Base-by-base conservation (phyloP, 2,797 vertebrate genomes). In the Podarcis lilfordi region DNA sequence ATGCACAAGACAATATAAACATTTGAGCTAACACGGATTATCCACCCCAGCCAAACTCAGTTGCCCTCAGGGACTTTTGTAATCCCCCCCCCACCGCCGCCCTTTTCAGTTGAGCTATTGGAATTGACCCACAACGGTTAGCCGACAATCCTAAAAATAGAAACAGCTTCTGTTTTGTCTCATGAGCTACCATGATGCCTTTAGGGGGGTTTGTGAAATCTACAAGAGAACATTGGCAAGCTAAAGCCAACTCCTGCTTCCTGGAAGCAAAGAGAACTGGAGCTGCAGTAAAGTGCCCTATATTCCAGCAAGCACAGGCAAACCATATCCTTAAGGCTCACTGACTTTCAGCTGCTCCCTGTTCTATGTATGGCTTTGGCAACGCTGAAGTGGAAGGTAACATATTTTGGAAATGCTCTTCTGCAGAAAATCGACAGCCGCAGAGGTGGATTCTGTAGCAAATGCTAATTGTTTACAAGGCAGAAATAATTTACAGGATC, bases 71-170 rank as follows among this genome's bases (percentile, higher is more conserved):
- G 95, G 94, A 95, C 61, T 81, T 86, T 75, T 50, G 76, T 89
- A 81, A 94, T 94, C 92, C 50, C 43, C 1, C 72, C 66, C 29
- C 27, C 13, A 0, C 50, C 10, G 45, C 50, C 50, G 6, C 8
- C 35, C 75, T 32, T 40, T 92, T 85, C 77, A 25, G 78, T 69
- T 89, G 76, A 94, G 76, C 8, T 29, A 69, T 82, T 87, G 87
- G 75, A 93, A 64, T 79, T 89, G 89, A 93, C 91, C 92, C 87
- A 71, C 88, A 93, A 89, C 88, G 78, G 74, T 43, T 88, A 92
- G 86, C 89, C 95, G 71, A 50, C 21, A 83, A 84, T 29, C 0
- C 93, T 96, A 95, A 96, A 97, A 97, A 95, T 95, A 97, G 95
- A 94, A 88, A 91, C 21, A 87, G 91, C 92, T 95, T 95, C 95